phyloP scores from a whole-genome alignment of 2,888 invertebrate species.

The Hesperia comma region DNA sequence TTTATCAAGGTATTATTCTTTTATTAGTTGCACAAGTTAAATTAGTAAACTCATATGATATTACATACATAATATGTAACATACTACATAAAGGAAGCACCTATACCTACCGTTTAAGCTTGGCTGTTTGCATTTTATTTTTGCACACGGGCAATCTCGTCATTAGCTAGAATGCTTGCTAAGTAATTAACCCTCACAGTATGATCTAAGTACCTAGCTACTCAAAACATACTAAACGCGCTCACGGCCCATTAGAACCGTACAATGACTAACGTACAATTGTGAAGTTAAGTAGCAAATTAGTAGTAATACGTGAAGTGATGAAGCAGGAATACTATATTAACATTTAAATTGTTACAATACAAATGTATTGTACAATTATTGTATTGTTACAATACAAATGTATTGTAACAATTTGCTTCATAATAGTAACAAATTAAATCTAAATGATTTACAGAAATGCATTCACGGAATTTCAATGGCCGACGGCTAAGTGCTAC shows the following conservation, averaged over 20 bases:
- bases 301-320: too few species aligned
- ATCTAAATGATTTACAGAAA: background rate
- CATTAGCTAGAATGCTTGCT: background rate
- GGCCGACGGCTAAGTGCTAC: background rate
- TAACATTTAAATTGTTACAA: too few species aligned
- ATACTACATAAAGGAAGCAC: too few species aligned
- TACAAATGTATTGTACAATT: too few species aligned
- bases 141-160: background rate
- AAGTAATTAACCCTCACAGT: background rate
- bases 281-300: too few species aligned
- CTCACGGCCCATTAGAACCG: background rate
- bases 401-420: too few species aligned
- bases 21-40: too few species aligned
- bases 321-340: background rate
- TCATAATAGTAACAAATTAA: background rate
- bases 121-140: background rate
- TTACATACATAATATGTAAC: too few species aligned
- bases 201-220: background rate
- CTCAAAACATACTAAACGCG: too few species aligned
- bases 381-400: too few species aligned
- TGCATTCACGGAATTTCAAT: background rate
- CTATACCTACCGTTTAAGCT: background rate
- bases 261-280: background rate
- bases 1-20: too few species aligned
- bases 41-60: too few species aligned